A percentile compares a stretch with the other conserved stretches of the same genome.
Evolutionary conservation across 2,888 invertebrate genomes (phyloP).

Genomic region (Lamellibrachia satsuma): DNA sequence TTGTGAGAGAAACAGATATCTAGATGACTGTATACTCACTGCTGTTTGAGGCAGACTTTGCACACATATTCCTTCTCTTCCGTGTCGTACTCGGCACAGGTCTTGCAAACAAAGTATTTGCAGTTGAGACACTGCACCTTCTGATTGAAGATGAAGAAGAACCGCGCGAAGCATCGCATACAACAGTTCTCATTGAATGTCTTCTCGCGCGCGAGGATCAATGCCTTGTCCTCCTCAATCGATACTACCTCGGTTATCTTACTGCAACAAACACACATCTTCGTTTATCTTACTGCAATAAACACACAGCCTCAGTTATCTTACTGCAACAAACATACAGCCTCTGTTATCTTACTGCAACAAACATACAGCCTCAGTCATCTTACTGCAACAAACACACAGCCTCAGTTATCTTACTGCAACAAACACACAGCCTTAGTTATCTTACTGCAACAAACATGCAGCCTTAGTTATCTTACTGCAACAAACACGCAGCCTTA

Average conservation of each 20-base stretch:
- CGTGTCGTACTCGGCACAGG: constrained; percentile 55
- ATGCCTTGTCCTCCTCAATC: constrained; percentile 53
- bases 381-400: too few species aligned
- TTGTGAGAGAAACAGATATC: not conserved
- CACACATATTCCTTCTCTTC: constrained; percentile 57
- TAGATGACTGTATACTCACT: constrained; percentile 46
- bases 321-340: too few species aligned
- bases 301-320: too few species aligned
- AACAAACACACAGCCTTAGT: too few species aligned
- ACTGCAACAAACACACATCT: constrained; percentile 45
- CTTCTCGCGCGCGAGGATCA: constrained; percentile 49
- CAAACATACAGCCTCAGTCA: too few species aligned
- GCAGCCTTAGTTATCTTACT: too few species aligned
- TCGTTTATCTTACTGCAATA: not conserved
- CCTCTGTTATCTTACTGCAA: too few species aligned
- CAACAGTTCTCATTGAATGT: constrained; percentile 61
- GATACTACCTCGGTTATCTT: constrained; percentile 53
- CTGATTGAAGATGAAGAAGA: constrained; percentile 59
- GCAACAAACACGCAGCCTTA: too few species aligned
- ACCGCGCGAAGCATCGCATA: constrained; percentile 51
- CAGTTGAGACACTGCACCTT: constrained; percentile 57
- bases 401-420: too few species aligned
- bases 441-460: too few species aligned
- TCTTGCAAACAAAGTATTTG: constrained; percentile 60
- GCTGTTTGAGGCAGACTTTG: constrained; percentile 58